Conservation (phyloP, 2,888 invertebrate species). For the Polyommatus iphigenia region DNA sequence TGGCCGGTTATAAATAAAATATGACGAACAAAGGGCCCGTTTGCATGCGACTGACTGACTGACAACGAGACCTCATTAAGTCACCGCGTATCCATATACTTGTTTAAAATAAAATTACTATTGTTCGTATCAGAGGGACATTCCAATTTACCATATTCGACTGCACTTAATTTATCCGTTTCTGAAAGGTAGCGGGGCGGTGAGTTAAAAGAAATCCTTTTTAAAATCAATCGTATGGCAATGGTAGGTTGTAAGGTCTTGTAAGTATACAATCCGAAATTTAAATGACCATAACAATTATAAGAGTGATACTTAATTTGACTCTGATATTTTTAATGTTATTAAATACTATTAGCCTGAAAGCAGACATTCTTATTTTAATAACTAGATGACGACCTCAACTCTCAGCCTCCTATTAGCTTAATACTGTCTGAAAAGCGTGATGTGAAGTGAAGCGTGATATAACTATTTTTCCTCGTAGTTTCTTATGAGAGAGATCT, state of each 20-base stretch:
- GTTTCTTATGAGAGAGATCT: no score
- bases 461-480: no score
- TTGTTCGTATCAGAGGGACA: conserved; percentile 17
- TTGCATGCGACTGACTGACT: conserved; percentile 55
- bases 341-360: no score
- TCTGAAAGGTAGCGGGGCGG: conserved; percentile 7
- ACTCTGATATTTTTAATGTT: no score
- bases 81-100: conserved; percentile 39
- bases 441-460: no score
- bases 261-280: background rate
- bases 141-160: conserved; percentile 31
- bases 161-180: conserved; percentile 25
- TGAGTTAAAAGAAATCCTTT: conserved; percentile 1
- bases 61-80: conserved; percentile 69
- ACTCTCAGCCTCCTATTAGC: no score
- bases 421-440: no score
- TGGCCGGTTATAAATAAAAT: conserved; percentile 19
- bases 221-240: background rate
- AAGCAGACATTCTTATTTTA: no score
- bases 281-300: background rate
- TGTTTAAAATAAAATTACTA: conserved; percentile 30
- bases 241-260: background rate
- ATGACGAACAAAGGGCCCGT: conserved; percentile 26
- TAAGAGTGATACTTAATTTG: background rate
- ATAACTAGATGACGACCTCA: no score